phyloP scores from a whole-genome alignment of 2,888 invertebrate species.

The Spodoptera exigua region DNA sequence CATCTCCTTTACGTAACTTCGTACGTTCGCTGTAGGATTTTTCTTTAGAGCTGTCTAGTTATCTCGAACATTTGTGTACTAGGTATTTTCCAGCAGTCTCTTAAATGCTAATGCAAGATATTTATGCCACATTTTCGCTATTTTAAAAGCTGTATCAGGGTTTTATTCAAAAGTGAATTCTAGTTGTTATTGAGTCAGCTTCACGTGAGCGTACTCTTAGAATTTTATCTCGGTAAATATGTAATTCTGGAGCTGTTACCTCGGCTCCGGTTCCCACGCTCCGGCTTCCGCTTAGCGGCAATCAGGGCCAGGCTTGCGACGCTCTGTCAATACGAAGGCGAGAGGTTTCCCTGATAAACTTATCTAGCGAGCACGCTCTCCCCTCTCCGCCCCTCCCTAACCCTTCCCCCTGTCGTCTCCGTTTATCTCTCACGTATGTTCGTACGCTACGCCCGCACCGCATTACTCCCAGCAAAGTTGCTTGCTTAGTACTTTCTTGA shows the following conservation, averaged over 20 bases:
- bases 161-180: slow-evolving; percentile 31
- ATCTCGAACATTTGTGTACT: slow-evolving; percentile 36
- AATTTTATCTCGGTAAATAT: slow-evolving; percentile 75
- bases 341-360: slow-evolving; percentile 89
- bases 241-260: slow-evolving; percentile 74
- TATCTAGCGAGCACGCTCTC: slow-evolving; percentile 75
- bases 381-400: slow-evolving; percentile 53
- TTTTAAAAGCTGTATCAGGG: slow-evolving; percentile 16
- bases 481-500: slow-evolving; percentile 68
- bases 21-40: slow-evolving; percentile 64
- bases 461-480: slow-evolving; percentile 72
- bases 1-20: slow-evolving; percentile 74
- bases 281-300: slow-evolving; percentile 85
- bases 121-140: slow-evolving; percentile 21
- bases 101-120: slow-evolving; percentile 27
- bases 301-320: slow-evolving; percentile 85
- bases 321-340: slow-evolving; percentile 88
- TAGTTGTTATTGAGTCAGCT: slow-evolving; percentile 39
- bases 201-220: slow-evolving; percentile 50
- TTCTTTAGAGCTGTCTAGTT: slow-evolving; percentile 51
- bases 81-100: slow-evolving; percentile 19
- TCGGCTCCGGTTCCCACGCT: slow-evolving; percentile 79
- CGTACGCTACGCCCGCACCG: slow-evolving; percentile 72
- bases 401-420: slow-evolving; percentile 73
- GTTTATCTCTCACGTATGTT: slow-evolving; percentile 86